A percentile compares a stretch with the other conserved stretches of the same genome.
Evolutionary conservation across 2,797 vertebrate genomes (phyloP).

Genomic region (Pelobates cultripes): DNA sequence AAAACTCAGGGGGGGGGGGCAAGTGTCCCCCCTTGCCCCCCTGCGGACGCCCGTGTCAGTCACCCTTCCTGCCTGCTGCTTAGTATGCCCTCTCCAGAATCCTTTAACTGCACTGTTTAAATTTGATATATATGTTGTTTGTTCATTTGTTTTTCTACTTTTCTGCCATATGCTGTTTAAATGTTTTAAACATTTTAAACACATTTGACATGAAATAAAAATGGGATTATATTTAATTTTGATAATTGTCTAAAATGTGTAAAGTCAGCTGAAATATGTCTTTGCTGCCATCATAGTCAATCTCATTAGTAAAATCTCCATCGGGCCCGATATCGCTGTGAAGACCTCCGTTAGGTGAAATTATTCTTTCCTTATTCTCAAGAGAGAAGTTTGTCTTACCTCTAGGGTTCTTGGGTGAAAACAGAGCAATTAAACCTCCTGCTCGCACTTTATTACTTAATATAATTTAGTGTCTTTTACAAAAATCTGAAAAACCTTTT

Average conservation of each 20-base stretch:
- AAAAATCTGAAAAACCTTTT: not conserved
- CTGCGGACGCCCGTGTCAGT: no score
- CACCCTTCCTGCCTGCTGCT: no score
- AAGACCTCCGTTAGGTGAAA: not conserved
- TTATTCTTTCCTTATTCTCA: not conserved
- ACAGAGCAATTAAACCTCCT: not conserved
- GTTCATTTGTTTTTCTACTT: no score
- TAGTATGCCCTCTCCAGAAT: no score
- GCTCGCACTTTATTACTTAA: not conserved
- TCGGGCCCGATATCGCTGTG: not conserved
- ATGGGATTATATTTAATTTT: not conserved
- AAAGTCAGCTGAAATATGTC: not conserved
- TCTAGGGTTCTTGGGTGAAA: not conserved
- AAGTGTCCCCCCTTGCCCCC: no score
- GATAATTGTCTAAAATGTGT: not conserved
- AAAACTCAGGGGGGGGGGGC: no score
- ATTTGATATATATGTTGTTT: no score
- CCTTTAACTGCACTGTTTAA: no score
- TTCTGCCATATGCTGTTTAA: no score
- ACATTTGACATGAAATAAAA: no score
- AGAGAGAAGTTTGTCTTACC: not conserved
- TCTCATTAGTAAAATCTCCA: conserved; percentile 1
- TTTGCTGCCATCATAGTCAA: not conserved
- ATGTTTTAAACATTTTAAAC: no score
- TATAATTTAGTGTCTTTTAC: not conserved